Evolutionary conservation across 2,797 vertebrate genomes (phyloP).

Genomic region (Myotis vivesi): DNA sequence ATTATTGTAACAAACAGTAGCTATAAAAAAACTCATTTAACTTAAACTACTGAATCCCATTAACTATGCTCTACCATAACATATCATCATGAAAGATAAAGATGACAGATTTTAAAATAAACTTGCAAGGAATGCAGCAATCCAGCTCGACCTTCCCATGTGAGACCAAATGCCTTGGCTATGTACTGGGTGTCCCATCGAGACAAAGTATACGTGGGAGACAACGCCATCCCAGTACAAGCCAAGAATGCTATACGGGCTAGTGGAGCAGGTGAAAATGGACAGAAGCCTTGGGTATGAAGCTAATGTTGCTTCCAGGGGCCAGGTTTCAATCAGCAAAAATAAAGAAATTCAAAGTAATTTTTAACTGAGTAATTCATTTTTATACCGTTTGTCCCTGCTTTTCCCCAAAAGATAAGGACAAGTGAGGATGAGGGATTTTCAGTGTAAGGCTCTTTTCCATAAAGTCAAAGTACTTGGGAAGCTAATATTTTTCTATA

Average conservation of each 20-base stretch:
- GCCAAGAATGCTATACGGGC: background rate
- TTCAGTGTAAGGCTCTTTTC: background rate
- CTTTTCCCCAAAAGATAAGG: background rate
- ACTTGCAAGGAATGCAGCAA: background rate
- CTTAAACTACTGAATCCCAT: background rate
- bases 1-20: background rate
- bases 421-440: background rate
- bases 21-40: background rate
- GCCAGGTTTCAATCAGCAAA: background rate
- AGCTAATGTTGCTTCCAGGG: background rate
- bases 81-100: background rate
- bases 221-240: background rate
- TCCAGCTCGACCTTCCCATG: background rate
- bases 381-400: background rate
- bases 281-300: background rate
- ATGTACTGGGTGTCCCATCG: background rate
- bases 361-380: background rate
- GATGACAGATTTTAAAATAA: background rate
- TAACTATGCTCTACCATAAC: background rate
- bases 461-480: background rate
- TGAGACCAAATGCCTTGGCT: background rate
- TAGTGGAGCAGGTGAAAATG: background rate
- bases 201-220: background rate
- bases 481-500: background rate
- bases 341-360: background rate